Evolutionary conservation across 2,888 invertebrate genomes (phyloP).

Genomic region (Rosalia funebris): DNA sequence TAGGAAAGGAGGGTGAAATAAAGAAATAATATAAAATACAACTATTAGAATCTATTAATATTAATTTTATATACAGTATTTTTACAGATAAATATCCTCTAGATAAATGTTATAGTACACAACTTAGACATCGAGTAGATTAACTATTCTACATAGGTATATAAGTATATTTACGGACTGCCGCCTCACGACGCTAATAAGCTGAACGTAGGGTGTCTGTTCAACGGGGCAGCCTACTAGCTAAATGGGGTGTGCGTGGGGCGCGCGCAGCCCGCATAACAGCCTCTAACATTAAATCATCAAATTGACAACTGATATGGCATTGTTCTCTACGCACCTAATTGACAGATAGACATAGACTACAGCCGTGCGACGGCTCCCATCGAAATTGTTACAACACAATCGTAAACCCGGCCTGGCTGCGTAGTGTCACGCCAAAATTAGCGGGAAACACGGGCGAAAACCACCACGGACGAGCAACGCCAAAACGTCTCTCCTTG

Average conservation of each 20-base stretch:
- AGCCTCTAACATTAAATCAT: constrained; percentile 61
- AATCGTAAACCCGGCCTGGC: constrained; percentile 55
- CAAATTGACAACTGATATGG: constrained; percentile 64
- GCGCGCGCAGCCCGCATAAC: constrained; percentile 58
- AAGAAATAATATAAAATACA: constrained; percentile 46
- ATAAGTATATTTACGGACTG: constrained; percentile 50
- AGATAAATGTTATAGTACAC: constrained; percentile 57
- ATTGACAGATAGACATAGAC: constrained; percentile 60
- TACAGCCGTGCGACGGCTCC: constrained; percentile 54
- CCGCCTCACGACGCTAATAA: constrained; percentile 48
- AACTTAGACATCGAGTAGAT: constrained; percentile 55
- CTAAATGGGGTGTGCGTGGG: constrained; percentile 25
- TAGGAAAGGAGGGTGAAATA: constrained; percentile 19
- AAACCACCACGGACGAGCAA: constrained; percentile 21
- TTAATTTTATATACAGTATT: constrained; percentile 57
- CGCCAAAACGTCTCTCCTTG: too few relatives aligned
- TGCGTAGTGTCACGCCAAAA: constrained; percentile 37
- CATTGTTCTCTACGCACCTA: constrained; percentile 61
- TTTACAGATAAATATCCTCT: constrained; percentile 58
- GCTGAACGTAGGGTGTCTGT: constrained; percentile 42
- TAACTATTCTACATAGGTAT: constrained; percentile 37
- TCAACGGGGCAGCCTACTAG: constrained; percentile 34
- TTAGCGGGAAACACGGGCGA: too few relatives aligned
- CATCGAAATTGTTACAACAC: constrained; percentile 62
- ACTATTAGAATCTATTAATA: constrained; percentile 53